Evolutionary conservation across 2,113 vertebrate genomes (phyloP), one percentile per base, ranked within the genome.

Genomic region (Bostrychus sinensis): DNA sequence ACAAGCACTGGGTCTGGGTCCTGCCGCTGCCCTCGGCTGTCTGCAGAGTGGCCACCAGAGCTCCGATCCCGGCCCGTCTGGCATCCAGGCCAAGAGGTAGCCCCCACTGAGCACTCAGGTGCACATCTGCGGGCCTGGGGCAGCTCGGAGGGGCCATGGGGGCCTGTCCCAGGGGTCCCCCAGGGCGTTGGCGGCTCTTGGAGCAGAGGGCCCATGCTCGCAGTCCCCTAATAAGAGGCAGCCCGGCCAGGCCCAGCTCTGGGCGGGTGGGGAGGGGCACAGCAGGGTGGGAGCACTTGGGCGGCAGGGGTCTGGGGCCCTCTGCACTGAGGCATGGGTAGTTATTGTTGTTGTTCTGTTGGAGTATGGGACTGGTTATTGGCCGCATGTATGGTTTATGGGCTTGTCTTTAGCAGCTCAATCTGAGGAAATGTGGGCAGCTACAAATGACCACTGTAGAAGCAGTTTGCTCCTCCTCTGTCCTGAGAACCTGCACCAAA

Each of bases 281-380:
- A 1, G 83, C 62, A 41, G 81, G 68, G 55, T 78, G 70, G 53
- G 79, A 72, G 70, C 84, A 88, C 59, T 86, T 87, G 60, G 89
- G 88, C 11, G 91, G 73, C 39, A 85, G 69, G 59, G 89, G 86
- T 56, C 70, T 69, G n/a, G 77, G 74, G 50, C 62, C 81, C 1
- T 81, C 68, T 78, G 86, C 54, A 11, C 82, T 86, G 60, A 92
- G 83, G 72, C 91, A 93, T 13, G 87, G 88, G 81, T 91, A 89
- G 86, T 93, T 93, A 75, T 93, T 93, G 82, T 93, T 93, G 82
- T 93, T 93, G 45, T 93, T 93, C 76, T 92, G 91, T 82, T 93
- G 92, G 19, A 93, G 86, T 89, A 93, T 92, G 60, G 68, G 56
- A 70, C 74, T 61, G 2, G 73, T 63, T 42, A 58, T 89, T 6